Evolutionary conservation across 2,888 invertebrate genomes (phyloP), one percentile per base, ranked within the genome.

Genomic region (Chouioia cunea): DNA sequence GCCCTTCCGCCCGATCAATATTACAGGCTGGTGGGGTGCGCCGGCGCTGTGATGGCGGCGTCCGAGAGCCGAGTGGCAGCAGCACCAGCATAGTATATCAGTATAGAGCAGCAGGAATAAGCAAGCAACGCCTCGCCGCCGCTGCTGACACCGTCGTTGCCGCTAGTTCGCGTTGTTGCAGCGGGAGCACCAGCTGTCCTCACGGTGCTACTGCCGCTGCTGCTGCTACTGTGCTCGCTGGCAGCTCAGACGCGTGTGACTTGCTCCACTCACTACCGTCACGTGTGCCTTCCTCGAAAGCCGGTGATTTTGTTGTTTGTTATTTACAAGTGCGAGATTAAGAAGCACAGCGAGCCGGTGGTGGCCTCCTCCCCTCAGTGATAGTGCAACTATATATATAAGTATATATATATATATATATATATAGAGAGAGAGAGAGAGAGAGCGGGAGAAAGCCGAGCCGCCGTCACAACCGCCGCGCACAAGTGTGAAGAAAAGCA

Each of bases 1-100:
- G 83, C 85, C 85, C 84, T 84, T 85, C 83, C 81, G 83, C 79
- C 79, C 82, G 85, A 85, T 85, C 85, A 85, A 85, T 85, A 85
- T 84, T 81, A 80, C 70, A 66, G 81, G 80, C 78, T 83, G 84
- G 85, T 84, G 85, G 85, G 85, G 83, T 76, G 18, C 27, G 23
- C 18, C 22, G 16, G 44, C 48, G 53, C 57, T 57, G 15, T 18
- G 18, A 72, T 68, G 72, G 69, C 66, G 52, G 70, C 72, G 68
- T 68, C 73, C 68, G 70, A 73, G 69, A 69, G 73, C 73, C 71
- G 65, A 66, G 62, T 6, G 10, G 81, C 69, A 74, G 73, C 65
- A 66, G 66, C 53, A 53, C 22, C 53, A n/a, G 16, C 48, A 53
- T n/a, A n/a, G n/a, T n/a, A 22, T 22, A 22, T 20, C 53, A 20